phyloP scores from a whole-genome alignment of 1,140 invertebrate species.

The Sycophaga agraensis region DNA sequence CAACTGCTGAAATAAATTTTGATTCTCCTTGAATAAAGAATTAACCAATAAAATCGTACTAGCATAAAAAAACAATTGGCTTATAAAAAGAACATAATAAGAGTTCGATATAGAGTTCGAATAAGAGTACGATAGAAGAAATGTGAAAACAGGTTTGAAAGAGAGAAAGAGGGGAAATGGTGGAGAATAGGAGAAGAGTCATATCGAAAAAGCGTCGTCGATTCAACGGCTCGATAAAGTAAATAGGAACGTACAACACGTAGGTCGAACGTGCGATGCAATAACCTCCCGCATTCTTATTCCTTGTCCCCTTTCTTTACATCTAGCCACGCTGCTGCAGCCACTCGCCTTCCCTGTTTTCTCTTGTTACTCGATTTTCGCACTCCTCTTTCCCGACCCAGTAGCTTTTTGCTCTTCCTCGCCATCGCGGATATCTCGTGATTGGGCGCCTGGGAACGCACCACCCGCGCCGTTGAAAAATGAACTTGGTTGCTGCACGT shows the following conservation, averaged over 20 bases:
- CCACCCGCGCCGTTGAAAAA: not conserved
- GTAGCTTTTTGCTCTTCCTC: not conserved
- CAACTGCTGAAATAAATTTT: no score
- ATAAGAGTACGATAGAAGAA: no score
- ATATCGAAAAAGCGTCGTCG: constrained; percentile 1
- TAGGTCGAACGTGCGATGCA: constrained; percentile 28
- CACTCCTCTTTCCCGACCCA: not conserved
- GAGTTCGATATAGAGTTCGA: no score
- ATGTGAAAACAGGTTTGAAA: no score
- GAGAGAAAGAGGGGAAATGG: no score
- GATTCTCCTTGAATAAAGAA: no score
- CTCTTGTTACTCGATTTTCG: not conserved
- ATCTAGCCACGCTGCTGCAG: not conserved
- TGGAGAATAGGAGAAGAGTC: not conserved
- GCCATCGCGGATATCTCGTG: not conserved
- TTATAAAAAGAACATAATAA: no score
- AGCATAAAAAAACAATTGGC: no score
- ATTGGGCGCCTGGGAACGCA: not conserved
- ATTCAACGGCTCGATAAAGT: constrained; percentile 30
- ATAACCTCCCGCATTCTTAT: constrained; percentile 21
- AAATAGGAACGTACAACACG: constrained; percentile 32
- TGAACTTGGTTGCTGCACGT: no score
- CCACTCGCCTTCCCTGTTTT: not conserved
- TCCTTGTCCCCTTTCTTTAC: not conserved
- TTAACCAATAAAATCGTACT: no score